phyloP scores from a whole-genome alignment of 2,113 vertebrate species.

The Passer domesticus region DNA sequence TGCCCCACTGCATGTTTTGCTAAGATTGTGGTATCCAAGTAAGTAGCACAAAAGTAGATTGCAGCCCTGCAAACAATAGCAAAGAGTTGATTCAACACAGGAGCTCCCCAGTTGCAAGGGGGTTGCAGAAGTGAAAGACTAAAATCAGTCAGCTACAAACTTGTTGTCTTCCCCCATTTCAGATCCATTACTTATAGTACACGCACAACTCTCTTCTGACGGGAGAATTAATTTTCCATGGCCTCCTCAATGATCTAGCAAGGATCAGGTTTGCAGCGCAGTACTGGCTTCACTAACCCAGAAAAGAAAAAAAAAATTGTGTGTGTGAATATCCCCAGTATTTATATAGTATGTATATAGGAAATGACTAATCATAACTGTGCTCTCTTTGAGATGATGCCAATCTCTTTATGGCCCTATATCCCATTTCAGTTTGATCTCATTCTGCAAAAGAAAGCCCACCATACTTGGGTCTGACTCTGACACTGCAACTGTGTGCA shows the following conservation, averaged over 20 bases:
- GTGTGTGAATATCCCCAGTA: accelerated
- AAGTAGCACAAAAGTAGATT: not conserved
- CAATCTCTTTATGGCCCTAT: not conserved
- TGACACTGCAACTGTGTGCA: not conserved
- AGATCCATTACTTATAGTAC: not conserved
- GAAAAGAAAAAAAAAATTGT: not conserved
- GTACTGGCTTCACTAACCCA: not conserved
- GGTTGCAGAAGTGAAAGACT: not conserved
- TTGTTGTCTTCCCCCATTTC: not conserved
- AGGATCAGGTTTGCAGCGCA: not conserved
- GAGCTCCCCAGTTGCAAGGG: not conserved
- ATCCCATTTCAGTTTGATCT: conserved; percentile 38
- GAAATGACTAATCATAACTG: conserved; percentile 52
- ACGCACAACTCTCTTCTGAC: not conserved
- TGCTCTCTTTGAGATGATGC: conserved; percentile 42
- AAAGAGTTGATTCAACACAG: not conserved
- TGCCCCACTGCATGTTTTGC: not conserved
- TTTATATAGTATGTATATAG: not conserved
- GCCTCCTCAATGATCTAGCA: not conserved
- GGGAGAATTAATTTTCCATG: not conserved
- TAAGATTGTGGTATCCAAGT: not conserved
- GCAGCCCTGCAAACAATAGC: not conserved
- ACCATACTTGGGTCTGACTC: not conserved
- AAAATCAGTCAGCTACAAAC: not conserved
- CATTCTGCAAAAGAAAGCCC: not conserved